Conservation (phyloP, 1,140 invertebrate genomes). For the Macrocentrus cingulum region DNA sequence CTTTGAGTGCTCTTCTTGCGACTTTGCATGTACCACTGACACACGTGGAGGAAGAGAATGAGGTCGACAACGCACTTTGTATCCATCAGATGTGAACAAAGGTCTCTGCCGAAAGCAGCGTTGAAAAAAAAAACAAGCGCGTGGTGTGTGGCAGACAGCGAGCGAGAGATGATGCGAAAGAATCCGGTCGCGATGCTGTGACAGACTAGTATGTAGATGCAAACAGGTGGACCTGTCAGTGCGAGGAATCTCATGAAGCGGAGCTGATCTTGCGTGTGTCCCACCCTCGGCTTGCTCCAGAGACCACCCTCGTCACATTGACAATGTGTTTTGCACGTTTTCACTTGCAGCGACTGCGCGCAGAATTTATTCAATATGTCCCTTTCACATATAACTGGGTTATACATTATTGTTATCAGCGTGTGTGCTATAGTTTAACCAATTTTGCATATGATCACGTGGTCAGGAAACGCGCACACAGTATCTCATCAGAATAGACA, state of each 20-base stretch:
- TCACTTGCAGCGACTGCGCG: constrained; percentile 43
- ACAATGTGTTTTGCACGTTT: constrained; percentile 7
- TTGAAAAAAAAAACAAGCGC: too few species aligned
- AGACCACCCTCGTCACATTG: background rate
- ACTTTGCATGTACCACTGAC: constrained; percentile 47
- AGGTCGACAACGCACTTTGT: constrained; percentile 44
- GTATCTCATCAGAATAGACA: background rate
- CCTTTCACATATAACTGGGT: constrained; percentile 48
- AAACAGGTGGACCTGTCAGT: constrained; percentile 21
- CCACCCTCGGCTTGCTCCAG: background rate
- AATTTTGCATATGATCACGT: constrained; percentile 34
- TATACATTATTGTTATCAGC: constrained; percentile 31
- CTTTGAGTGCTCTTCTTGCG: constrained; percentile 35
- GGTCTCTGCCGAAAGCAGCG: too few species aligned
- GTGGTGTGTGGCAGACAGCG: background rate
- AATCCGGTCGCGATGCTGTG: too few species aligned
- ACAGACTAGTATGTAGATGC: constrained; percentile 17
- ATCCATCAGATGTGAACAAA: constrained; percentile 28
- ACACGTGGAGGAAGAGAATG: constrained; percentile 49
- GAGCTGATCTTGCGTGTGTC: background rate
- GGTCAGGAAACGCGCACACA: background rate
- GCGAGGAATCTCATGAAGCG: background rate
- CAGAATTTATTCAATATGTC: constrained; percentile 51
- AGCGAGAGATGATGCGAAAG: background rate
- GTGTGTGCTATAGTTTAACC: constrained; percentile 38